phyloP scores from a whole-genome alignment of 2,113 vertebrate species.

The Talpa occidentalis region DNA sequence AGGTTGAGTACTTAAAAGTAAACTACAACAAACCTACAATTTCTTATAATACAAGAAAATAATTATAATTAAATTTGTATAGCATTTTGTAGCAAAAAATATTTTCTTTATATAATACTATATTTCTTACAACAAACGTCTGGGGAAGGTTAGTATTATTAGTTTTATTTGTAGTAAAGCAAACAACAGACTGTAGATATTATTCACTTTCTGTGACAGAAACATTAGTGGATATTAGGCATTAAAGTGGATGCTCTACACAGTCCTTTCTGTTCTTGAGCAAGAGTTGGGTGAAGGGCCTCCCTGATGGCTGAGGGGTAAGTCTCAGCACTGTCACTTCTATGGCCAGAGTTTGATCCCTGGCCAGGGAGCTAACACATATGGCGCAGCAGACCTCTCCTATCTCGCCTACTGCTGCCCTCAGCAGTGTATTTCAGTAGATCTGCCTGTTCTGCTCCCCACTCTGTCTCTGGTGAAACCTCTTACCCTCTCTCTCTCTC shows the following conservation, averaged over 20 bases:
- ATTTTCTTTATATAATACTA: background rate
- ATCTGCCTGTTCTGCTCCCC: too few species aligned
- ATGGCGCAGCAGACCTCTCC: too few species aligned
- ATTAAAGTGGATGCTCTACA: background rate
- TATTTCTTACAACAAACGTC: background rate
- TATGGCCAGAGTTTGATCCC: too few species aligned
- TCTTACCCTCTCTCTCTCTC: too few species aligned
- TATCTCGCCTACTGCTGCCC: too few species aligned
- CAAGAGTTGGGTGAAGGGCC: background rate
- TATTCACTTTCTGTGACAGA: background rate
- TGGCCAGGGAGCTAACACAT: too few species aligned
- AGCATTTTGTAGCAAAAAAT: constrained; percentile 10
- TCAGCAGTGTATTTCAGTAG: too few species aligned
- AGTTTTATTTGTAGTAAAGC: background rate
- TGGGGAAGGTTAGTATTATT: background rate
- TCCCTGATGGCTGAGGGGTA: too few species aligned
- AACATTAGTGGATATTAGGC: background rate
- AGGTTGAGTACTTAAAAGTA: constrained; percentile 16
- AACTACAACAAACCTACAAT: constrained; percentile 29
- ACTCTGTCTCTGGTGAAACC: too few species aligned
- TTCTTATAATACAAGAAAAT: constrained; percentile 34
- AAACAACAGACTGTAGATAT: background rate
- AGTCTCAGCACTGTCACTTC: too few species aligned
- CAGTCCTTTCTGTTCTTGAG: background rate
- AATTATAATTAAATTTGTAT: constrained; percentile 21